Evolutionary conservation across 2,797 vertebrate species (phyloP), one percentile per base, ranked within the genome.

Genomic region (Sebastes aleutianus): DNA sequence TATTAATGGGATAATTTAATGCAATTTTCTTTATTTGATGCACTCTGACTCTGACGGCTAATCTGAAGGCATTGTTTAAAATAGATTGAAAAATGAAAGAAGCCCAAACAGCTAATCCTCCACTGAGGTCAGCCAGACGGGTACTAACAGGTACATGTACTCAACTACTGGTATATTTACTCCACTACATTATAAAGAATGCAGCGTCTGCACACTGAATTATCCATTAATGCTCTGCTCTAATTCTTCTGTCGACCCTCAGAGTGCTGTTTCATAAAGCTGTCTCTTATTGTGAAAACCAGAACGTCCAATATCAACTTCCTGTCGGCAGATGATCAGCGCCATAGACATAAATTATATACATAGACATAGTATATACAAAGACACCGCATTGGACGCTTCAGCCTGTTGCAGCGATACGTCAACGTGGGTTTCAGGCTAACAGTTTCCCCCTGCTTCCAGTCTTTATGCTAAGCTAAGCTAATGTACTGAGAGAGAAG

Each of bases 1-100:
- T 91, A 91, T 89, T 94, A 95, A 95, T 94, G 93, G 91, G 93
- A 94, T 94, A 92, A 95, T 93, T 91, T 93, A 91, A 94, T 93
- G 92, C 92, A 89, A 93, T 93, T 93, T 91, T 93, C 93, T 94
- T 93, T 92, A 93, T 93, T 94, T 94, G 92, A 93, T 94, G 92
- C 88, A 80, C 87, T 88, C 87, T 79, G 91, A 90, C 87, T 94
- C 85, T 83, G 87, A 76, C 76, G 84, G 95, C 95, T 95, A 95
- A 96, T 96, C 94, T 95, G 91, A 82, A 92, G 74, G 82, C 85
- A 89, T 86, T 92, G 91, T 93, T 95, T 93, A 84, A 90, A 91
- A 91, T 90, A 91, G 93, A 94, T 92, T 91, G 88, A 86, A 93
- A 90, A 85, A 88, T 85, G 77, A 88, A 90, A 86, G 88, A 88